Base-by-base conservation (phyloP, 2,797 vertebrate genomes). In the Eutrigla gurnardus region DNA sequence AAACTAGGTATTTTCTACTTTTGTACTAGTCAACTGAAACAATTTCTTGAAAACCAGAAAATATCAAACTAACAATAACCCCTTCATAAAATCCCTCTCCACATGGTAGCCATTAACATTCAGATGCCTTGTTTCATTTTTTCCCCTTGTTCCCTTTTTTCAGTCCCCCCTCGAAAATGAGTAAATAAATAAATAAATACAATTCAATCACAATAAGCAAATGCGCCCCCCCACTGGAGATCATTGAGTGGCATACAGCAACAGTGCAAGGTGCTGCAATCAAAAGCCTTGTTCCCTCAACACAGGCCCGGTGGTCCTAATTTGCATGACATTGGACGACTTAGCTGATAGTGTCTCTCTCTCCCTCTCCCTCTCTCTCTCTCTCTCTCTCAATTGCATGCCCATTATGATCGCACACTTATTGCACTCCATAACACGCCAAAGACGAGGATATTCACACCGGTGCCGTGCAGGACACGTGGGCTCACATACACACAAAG, bases 161-260 rank as follows among this genome's bases (percentile, higher is more conserved):
- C 77, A 18, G 46, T 64, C 66, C 63, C 17, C n/a, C 58, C 67
- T 61, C 25, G 25, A 25, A 25, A 25, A 25, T 25, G 25, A 25
- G 25, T 25, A 25, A 25, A 25, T 25, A 25, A 36, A 72, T 72
- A 89, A 82, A 78, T 65, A 73, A 87, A 87, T 82, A 70, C 77
- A 88, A 93, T 93, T 89, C 89, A 92, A 89, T 91, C 86, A 89
- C 87, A 92, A 88, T 87, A 91, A 91, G 88, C 83, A 91, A 86
- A 93, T 93, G 87, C 89, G 77, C 89, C 89, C 86, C 89, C 85
- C 89, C 88, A 79, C 85, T 86, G 86, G 86, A 89, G 78, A 85
- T 75, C 63, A 81, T 46, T 73, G 88, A 90, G 86, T 76, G 83
- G 80, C 55, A 58, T 33, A 35, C 75, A 78, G 77, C 71, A 83